Base-by-base conservation (phyloP, 2,888 invertebrate species). In the Cosmorhoe ocellata region DNA sequence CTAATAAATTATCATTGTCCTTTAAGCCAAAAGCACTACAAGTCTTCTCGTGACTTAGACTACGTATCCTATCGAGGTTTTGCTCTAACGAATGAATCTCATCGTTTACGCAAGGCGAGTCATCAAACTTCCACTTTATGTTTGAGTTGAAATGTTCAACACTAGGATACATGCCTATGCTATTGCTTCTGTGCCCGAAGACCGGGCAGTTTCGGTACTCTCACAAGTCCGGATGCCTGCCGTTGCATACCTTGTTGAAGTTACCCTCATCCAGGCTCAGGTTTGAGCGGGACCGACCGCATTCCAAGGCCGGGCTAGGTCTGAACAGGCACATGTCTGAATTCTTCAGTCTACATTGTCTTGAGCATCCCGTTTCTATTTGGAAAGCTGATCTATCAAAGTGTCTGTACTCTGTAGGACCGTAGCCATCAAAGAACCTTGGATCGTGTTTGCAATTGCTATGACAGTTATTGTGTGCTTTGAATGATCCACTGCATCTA, bases 121-220 rank as follows among this genome's bases (percentile, higher is more conserved):
- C 90, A 46, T 89, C 87, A 52, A 90, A 90, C 57, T 84, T 87
- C 91, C 91, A 91, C 61, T 88, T 87, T 43, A 90, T 83, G 58
- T 84, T 89, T 14, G 90, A 84, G 69, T 84, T 89, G 64, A 91
- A 90, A 68, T 87, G 87, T 71, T 90, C 91, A 22, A 88, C 71
- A n/a, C 86, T 84, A 3, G 90, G 87, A 64, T 88, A 90, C 66
- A 89, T 77, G 37, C 87, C 81, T 74, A 90, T 76, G 64, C 90
- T 90, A 81, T 90, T 90, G 63, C 90, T 91, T 81, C 90, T 89
- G 67, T 90, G 90, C 79, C 90, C 90, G 83, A 87, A 84, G 58
- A 89, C 82, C 85, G 89, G 90, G 70, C 90, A 90, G 63, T 86
- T 87, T 69, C 83, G 85, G 74, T 78, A 91, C 61, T 91, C 91